Evolutionary conservation across 2,797 vertebrate species (phyloP), one percentile per base, ranked within the genome.

Genomic region (Crax fasciolata): DNA sequence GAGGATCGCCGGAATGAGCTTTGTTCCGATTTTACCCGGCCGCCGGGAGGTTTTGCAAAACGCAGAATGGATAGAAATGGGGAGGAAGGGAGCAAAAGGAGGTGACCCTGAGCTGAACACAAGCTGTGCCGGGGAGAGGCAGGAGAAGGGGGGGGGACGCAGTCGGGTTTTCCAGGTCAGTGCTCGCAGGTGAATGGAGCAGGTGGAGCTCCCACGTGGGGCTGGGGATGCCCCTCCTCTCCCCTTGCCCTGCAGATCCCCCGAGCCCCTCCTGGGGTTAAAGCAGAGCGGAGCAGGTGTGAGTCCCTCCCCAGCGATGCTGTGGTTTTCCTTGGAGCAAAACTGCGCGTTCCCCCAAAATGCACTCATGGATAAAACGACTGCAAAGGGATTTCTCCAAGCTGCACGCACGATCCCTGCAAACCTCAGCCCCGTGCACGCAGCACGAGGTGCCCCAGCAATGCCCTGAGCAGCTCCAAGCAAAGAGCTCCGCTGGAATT

Each of bases 131-230:
- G 1, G 41, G 30, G 75, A 11, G 63, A 71, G 62, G 10, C 5
- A 0, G 0, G 3, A 7, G 3, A 23, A 25, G 84, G 72, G 4
- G 0, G 18, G 5, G 39, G 76, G 82, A 52, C 2, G 1, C 0
- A 41, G 67, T 74, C 2, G 2, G 66, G 74, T 11, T 65, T 88
- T 84, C 18, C 44, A 67, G 89, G 59, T 80, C 70, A 55, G 49
- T 0, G 63, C 27, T 5, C 5, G 24, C 52, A 41, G 92, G 87
- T 81, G 84, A 79, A 62, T 74, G 20, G 78, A 72, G 80, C 80
- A 43, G 65, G 80, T 48, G 81, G 58, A 10, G 25, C 48, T 85
- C 76, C 48, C 84, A 73, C 16, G 20, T 35, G 79, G 70, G 2
- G 0, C 65, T 16, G 46, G 59, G 30, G 66, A 73, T 11, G 78